Base-by-base conservation (phyloP, 1,140 invertebrate species). In the Ips nitidus region DNA sequence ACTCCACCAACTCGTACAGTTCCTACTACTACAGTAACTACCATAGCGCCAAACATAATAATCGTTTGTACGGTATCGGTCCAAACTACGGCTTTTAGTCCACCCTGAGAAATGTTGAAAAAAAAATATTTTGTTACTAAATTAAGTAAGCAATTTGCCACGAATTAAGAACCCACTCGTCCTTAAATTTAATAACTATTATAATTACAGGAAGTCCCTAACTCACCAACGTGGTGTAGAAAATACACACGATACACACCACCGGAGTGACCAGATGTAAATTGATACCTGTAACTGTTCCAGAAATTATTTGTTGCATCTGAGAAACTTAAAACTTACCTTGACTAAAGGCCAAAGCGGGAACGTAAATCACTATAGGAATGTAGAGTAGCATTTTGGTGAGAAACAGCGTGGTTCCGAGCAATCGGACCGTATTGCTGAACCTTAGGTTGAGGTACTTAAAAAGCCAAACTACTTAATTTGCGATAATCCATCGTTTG, bases 341-440 rank as follows among this genome's bases (percentile, higher is more conserved):
- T 88, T 94, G 91, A 82, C 92, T 92, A 74, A 97, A 89, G 5
- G 94, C 93, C 77, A 96, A 83, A 1, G 94, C 93, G 64, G 94
- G 94, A 1, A 94, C 93, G 80, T 94, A 96, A 55, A 96, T 90
- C 1, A 95, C 93, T 70, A 97, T 89, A 2, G 94, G 92, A 81
- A 96, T 90, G 85, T 94, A 96, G 58, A 94, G 84, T 56, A 91
- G 80, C 83, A 85, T 84, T 80, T 85, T 88, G 39, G 86, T 80
- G 1, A 90, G 74, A 74, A 90, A 91, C n/a, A 89, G 83, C 8
- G 83, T 77, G 0, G 88, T 89, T 7, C 89, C 90, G 70, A 90
- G 82, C 38, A 87, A 79, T 37, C 89, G 83, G 3, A 90, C 84
- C 1, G 82, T 80, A 62, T 84, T 81, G 79, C 88, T 86, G 76